A percentile compares a stretch with the other conserved stretches of the same genome.
These are phyloP conservation scores for Microchirus variegatus DNA, from an alignment of 2,797 vertebrate genomes.

Conservation along the genomic window DNA sequence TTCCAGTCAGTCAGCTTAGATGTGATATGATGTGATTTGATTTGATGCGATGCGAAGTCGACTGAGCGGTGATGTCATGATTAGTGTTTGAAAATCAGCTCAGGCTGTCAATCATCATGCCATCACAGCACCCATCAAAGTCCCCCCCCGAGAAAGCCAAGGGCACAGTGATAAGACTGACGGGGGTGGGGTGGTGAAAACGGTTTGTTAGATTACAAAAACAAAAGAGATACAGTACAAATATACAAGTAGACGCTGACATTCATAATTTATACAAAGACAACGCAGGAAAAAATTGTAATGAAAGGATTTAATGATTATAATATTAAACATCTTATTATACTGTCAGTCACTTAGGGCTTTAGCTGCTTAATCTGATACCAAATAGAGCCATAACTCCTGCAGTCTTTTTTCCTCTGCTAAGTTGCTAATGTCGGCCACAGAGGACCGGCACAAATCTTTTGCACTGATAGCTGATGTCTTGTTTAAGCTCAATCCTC, in stretches of 20 bases:
- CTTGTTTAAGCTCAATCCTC: slow-evolving; percentile 40
- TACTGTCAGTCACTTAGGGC: slow-evolving; percentile 39
- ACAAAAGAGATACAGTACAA: not conserved
- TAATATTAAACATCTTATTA: slow-evolving; percentile 26
- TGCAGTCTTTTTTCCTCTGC: slow-evolving; percentile 60
- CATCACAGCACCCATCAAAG: slow-evolving; percentile 60
- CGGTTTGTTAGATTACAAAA: slow-evolving; percentile 4
- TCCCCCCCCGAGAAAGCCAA: slow-evolving; percentile 59
- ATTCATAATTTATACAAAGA: no score
- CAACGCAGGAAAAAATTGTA: no score
- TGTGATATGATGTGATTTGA: slow-evolving; percentile 32
- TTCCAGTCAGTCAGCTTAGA: slow-evolving; percentile 42
- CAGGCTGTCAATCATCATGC: slow-evolving; percentile 66
- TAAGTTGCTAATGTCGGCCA: slow-evolving; percentile 50
- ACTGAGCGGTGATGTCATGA: slow-evolving; percentile 70
- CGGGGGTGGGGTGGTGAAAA: not conserved
- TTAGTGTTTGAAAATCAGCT: slow-evolving; percentile 67
- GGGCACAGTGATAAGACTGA: slow-evolving; percentile 63
- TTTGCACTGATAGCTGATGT: slow-evolving; percentile 36
- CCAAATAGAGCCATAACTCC: slow-evolving; percentile 59
- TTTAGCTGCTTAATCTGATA: slow-evolving; percentile 62
- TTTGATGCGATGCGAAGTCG: slow-evolving; percentile 63
- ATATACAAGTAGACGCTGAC: not conserved
- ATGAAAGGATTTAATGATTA: no score
- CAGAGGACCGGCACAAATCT: slow-evolving; percentile 38